Evolutionary conservation across 2,797 vertebrate genomes (phyloP), one percentile per base, ranked within the genome.

Genomic region (Characodon lateralis): DNA sequence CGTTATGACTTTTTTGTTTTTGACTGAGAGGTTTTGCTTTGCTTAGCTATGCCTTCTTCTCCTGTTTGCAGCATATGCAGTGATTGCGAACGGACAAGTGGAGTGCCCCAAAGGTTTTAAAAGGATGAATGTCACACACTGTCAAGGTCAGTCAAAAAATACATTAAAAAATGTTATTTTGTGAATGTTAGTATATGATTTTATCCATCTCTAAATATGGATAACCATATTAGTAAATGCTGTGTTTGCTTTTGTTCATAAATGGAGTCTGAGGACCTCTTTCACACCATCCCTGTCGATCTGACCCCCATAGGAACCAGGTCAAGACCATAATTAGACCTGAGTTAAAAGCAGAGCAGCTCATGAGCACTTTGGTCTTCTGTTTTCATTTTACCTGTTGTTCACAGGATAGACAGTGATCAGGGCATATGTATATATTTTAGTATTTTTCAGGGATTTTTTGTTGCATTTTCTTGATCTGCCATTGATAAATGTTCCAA

Each of bases 21-120:
- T 89, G 75, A 85, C 70, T 74, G 71, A 85, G 46, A 85, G 48
- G 43, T 69, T 87, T 65, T 53, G 39, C 71, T 73, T 53, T n/a
- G 80, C 69, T 87, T 51, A 90, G 76, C 58, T 74, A 6, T 82
- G 51, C 69, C 82, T 74, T 91, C 59, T 82, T 61, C 80, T 77
- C 87, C 68, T 86, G 74, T 92, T 82, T 82, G 72, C 91, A 99
- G 98, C 95, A n/a, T 96, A 93, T 56, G 95, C 96, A 0, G 94
- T 98, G 91, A 97, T 97, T 81, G 95, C 96, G 74, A 97, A 98
- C 13, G 97, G 97, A 85, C 97, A 96, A 85, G 95, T 98, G 87
- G 96, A 97, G 82, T 98, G 97, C 92, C 95, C 97, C 78, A 96
- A 95, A 80, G 97, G 97, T 12, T 98, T 97, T 88, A 98, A 97